These are phyloP conservation scores for Puntigrus tetrazona DNA, from an alignment of 2,113 vertebrate genomes.

Conservation along the genomic window DNA sequence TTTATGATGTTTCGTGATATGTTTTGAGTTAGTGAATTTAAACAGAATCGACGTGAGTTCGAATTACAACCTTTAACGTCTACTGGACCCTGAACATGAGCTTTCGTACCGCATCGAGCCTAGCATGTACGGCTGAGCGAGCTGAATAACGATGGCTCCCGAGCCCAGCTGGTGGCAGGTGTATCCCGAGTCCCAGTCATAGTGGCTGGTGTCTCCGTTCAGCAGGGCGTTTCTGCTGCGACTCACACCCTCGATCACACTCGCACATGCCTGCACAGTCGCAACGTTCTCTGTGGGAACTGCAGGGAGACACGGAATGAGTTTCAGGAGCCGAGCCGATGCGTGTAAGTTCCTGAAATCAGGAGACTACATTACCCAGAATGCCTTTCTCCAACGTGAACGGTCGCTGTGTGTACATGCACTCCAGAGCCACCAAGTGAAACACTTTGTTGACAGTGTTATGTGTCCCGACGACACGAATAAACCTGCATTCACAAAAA, in stretches of 20 bases:
- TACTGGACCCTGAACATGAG: background rate
- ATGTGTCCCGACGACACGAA: conserved; percentile 96
- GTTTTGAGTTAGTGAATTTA: background rate
- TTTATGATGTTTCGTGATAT: background rate
- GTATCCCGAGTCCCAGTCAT: conserved; percentile 98
- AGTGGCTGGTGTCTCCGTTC: conserved; percentile 96
- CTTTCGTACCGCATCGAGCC: conserved; percentile 81
- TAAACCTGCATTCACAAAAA: conserved; percentile 78
- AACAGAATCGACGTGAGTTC: background rate
- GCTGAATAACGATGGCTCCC: conserved; percentile 93
- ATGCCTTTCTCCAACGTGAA: conserved; percentile 92
- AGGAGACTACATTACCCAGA: conserved; percentile 78
- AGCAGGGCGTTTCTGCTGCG: conserved; percentile 93
- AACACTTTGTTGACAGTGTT: conserved; percentile 99
- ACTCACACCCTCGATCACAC: conserved; percentile 95
- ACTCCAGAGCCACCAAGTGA: conserved; percentile 97
- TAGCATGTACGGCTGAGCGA: conserved; percentile 93
- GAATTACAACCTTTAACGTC: background rate
- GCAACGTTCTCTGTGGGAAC: conserved; percentile 93
- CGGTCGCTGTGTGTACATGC: conserved; percentile 90
- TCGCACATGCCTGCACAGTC: conserved; percentile 88
- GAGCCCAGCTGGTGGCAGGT: conserved; percentile 97
- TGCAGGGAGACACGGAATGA: conserved; percentile 58
- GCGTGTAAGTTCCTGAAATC: background rate
- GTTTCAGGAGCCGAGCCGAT: background rate